Base-by-base conservation (phyloP, 1,140 invertebrate genomes). In the Pantala flavescens region DNA sequence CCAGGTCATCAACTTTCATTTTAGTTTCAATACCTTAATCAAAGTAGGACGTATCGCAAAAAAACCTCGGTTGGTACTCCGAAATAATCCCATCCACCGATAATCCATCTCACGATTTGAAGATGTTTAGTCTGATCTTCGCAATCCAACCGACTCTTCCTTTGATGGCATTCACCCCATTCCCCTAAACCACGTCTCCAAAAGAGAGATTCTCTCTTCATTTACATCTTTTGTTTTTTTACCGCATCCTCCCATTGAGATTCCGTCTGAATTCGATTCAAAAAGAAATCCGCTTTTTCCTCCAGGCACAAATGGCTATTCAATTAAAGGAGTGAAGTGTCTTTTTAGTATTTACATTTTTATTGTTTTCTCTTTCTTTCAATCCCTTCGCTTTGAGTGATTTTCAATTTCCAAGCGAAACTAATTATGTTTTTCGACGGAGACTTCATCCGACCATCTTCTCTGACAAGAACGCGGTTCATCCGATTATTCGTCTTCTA, bases 261-360 rank as follows among this genome's bases (percentile, higher is more conserved):
- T 63, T 63, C n/a, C 49, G 49, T 63, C 16, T 36, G 49, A 19
- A 63, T 63, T 63, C n/a, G n/a, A 63, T 63, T 3, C 49, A 63
- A 63, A 63, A 63, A 49, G 16, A 12, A 21, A 63, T 63, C 49
- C 5, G 49, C 49, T 21, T 16, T 16, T 21, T 63, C n/a, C 12
- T 14, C 12, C 3, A 63, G n/a, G 49, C 49, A 63, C 3, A 63
- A 63, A 63, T 63, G 49, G 49, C 49, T 63, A 63, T 63, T 63
- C 49, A 63, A 63, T 63, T 63, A 63, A 63, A 63, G 49, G 49
- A 63, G 49, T 16, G 49, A 63, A 21, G 49, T 63, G 49, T 63
- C 49, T 63, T 63, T 63, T 3, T 1, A 1, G 49, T 7, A 63
- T 63, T 63, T 63, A 63, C 49, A 63, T 63, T 63, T 63, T 63